Evolutionary conservation across 2,797 vertebrate species (phyloP).

Genomic region (Anabas testudineus): DNA sequence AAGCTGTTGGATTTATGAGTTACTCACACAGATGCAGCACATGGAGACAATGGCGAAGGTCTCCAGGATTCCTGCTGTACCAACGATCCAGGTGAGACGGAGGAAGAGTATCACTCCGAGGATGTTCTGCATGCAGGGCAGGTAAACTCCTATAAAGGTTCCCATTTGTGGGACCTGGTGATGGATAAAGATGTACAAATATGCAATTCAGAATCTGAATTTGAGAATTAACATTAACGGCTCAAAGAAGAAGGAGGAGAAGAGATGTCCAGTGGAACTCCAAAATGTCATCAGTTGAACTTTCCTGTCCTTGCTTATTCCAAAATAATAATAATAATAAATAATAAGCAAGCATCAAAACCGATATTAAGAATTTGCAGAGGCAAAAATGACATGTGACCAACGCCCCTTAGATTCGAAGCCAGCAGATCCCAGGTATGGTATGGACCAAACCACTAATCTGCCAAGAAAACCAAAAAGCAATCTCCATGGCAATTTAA

Average conservation of each 20-base stretch:
- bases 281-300: background rate
- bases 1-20: background rate
- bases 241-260: background rate
- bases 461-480: too few relatives aligned
- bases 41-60: conserved; percentile 93
- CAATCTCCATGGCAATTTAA: too few relatives aligned
- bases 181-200: conserved; percentile 7
- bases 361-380: too few relatives aligned
- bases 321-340: too few relatives aligned
- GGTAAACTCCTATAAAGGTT: conserved; percentile 96
- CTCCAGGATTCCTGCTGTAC: conserved; percentile 92
- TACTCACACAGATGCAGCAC: conserved; percentile 95
- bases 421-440: background rate
- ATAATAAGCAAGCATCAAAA: too few relatives aligned
- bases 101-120: conserved; percentile 96
- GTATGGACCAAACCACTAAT: too few relatives aligned
- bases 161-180: conserved; percentile 92
- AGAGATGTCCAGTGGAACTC: background rate
- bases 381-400: too few relatives aligned
- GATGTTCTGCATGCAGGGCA: conserved; percentile 98
- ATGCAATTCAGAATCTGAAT: background rate
- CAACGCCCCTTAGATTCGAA: too few relatives aligned
- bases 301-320: too few relatives aligned
- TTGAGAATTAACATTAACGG: background rate
- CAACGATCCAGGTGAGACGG: conserved; percentile 96